Evolutionary conservation across 2,113 vertebrate genomes (phyloP).

Genomic region (Ginglymostoma cirratum): DNA sequence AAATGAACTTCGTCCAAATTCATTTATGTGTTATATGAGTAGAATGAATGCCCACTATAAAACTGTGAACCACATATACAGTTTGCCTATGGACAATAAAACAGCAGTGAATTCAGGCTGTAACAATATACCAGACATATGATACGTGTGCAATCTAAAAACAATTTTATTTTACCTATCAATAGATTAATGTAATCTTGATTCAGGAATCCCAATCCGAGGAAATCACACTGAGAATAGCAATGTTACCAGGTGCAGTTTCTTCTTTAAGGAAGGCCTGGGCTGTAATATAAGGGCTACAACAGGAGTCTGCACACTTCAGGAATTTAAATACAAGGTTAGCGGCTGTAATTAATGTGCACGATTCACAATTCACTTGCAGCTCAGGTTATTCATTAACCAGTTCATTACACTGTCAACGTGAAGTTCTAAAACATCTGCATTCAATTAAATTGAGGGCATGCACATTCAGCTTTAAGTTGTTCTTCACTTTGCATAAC

Average conservation of each 20-base stretch:
- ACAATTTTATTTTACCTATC: background rate
- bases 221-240: background rate
- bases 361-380: background rate
- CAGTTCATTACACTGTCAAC: background rate
- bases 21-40: background rate
- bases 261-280: background rate
- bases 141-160: background rate
- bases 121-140: background rate
- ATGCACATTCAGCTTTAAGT: background rate
- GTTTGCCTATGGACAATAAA: background rate
- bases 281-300: background rate
- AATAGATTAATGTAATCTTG: background rate
- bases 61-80: background rate
- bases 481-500: background rate
- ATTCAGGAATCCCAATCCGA: background rate
- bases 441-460: background rate
- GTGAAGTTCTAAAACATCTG: background rate
- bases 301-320: background rate
- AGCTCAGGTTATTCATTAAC: slow-evolving; percentile 6
- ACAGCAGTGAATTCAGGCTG: background rate
- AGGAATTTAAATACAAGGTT: background rate
- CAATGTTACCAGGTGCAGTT: background rate
- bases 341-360: background rate
- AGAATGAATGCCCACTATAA: background rate
- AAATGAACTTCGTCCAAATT: background rate